Conservation (phyloP, 2,113 vertebrate genomes). For the Brachypteracias leptosomus region DNA sequence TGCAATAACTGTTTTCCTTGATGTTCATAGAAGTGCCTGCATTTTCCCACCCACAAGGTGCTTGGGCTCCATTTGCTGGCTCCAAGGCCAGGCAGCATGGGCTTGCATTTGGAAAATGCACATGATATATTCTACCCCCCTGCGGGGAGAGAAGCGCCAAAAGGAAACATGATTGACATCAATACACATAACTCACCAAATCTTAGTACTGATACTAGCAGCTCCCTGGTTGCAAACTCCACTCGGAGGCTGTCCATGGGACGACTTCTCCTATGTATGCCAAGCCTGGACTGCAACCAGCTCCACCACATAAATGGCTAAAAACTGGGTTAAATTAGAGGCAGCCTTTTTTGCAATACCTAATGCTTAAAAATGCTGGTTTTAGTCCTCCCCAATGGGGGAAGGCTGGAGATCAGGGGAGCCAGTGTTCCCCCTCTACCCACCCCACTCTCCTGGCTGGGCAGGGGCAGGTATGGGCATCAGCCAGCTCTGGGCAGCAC, state of each 20-base stretch:
- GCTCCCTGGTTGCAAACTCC: background rate
- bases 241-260: background rate
- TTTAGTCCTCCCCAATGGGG: accelerated
- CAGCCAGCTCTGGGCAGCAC: background rate
- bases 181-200: background rate
- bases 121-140: background rate
- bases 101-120: background rate
- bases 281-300: background rate
- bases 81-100: background rate
- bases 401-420: background rate
- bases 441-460: background rate
- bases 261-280: accelerated
- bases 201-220: background rate
- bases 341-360: background rate
- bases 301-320: background rate
- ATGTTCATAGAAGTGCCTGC: background rate
- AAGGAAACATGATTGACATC: background rate
- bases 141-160: background rate
- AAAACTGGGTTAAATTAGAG: background rate
- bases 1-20: background rate
- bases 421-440: background rate
- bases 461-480: background rate
- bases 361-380: background rate
- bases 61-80: background rate
- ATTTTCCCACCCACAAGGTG: background rate